These are phyloP conservation scores for Ciconia maguari DNA, from an alignment of 2,113 vertebrate species.

Conservation along the genomic window DNA sequence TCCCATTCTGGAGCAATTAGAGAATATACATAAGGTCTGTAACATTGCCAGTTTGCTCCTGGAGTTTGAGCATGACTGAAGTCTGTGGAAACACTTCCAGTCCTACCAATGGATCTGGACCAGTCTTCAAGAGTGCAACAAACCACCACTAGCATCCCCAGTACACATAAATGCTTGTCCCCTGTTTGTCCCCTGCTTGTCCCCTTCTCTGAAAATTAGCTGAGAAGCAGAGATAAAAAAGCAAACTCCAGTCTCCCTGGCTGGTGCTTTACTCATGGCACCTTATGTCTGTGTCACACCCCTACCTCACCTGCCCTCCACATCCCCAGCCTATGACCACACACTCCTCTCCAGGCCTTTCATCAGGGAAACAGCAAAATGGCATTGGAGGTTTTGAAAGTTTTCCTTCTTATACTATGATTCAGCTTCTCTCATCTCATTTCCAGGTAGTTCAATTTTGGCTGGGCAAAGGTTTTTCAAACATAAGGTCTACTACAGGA, in stretches of 20 bases:
- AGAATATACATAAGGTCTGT: not conserved
- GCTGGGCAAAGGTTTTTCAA: not conserved
- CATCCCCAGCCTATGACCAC: not conserved
- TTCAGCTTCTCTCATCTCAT: not conserved
- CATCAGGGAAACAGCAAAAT: not conserved
- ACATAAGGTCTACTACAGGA: not conserved
- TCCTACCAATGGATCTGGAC: not conserved
- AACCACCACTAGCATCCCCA: not conserved
- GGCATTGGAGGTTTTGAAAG: not conserved
- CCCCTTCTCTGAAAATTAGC: conserved; percentile 1
- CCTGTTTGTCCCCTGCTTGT: too few relatives aligned
- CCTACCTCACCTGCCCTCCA: not conserved
- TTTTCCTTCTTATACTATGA: not conserved
- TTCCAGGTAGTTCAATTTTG: not conserved
- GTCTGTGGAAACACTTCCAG: not conserved
- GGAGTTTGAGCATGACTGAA: not conserved
- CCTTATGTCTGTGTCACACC: not conserved
- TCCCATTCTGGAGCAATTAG: not conserved
- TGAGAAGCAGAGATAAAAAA: not conserved
- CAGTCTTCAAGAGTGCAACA: not conserved
- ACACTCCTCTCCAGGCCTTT: not conserved
- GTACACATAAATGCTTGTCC: not conserved
- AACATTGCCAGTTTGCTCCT: not conserved
- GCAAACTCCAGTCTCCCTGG: not conserved
- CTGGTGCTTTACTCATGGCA: not conserved